phyloP scores from a whole-genome alignment of 2,113 vertebrate species.

The Nothoprocta perdicaria region DNA sequence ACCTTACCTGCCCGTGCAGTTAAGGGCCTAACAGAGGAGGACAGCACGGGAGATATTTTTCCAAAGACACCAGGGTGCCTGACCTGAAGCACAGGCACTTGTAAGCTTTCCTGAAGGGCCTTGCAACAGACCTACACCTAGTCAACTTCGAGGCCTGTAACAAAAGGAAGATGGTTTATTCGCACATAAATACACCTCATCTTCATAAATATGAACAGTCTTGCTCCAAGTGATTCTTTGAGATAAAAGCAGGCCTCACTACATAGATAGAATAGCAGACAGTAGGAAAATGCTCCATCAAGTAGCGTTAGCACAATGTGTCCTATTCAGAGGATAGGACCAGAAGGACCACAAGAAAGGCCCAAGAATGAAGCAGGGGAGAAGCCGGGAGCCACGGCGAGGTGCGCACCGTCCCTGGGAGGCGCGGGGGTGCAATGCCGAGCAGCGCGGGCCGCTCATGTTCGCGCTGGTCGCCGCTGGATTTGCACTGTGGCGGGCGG shows the following conservation, averaged over 20 bases:
- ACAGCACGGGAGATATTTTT: fast-evolving
- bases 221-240: too few species aligned
- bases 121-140: fast-evolving
- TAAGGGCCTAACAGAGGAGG: fast-evolving
- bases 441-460: too few species aligned
- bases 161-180: not conserved
- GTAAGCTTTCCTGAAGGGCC: not conserved
- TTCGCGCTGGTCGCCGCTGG: not conserved
- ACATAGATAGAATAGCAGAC: fast-evolving
- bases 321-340: not conserved
- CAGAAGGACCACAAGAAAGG: not conserved
- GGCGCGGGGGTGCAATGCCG: not conserved
- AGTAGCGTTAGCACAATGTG: fast-evolving
- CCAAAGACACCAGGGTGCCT: fast-evolving
- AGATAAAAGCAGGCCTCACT: fast-evolving
- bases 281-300: not conserved
- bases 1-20: fast-evolving
- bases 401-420: too few species aligned
- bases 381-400: not conserved
- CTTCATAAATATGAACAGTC: fast-evolving
- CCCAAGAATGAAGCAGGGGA: not conserved
- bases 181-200: fast-evolving
- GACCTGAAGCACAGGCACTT: fast-evolving
- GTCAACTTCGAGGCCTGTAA: fast-evolving
- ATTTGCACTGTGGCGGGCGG: not conserved